phyloP scores from a whole-genome alignment of 2,113 vertebrate species.

The Lepisosteus osseus region DNA sequence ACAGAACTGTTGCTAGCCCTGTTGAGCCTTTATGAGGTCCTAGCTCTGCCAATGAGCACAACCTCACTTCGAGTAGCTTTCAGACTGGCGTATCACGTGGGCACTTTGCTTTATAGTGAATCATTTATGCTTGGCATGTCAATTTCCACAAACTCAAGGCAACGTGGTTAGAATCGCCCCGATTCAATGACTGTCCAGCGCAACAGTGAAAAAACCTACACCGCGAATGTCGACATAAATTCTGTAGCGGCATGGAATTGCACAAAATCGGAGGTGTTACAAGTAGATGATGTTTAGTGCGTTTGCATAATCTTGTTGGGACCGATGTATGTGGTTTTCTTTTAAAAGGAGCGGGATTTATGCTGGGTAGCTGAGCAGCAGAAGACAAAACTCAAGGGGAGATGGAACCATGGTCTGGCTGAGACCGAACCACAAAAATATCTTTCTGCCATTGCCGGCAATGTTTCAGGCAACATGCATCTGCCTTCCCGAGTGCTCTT shows the following conservation, averaged over 20 bases:
- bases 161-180: conserved; percentile 29
- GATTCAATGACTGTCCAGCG: conserved; percentile 3
- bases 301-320: conserved; percentile 8
- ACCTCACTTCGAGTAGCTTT: conserved; percentile 6
- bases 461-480: conserved; percentile 38
- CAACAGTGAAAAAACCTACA: neutral
- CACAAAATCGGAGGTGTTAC: neutral
- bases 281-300: conserved; percentile 13
- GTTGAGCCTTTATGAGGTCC: neutral
- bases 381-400: conserved; percentile 27
- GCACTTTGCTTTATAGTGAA: conserved; percentile 20
- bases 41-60: conserved; percentile 1
- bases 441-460: conserved; percentile 21
- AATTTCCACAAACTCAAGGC: conserved; percentile 33
- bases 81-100: conserved; percentile 39
- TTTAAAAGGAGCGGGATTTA: conserved; percentile 16
- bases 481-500: conserved; percentile 25
- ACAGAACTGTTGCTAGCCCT: conserved; percentile 14
- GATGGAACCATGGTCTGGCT: conserved; percentile 34
- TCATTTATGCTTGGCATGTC: conserved; percentile 24
- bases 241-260: conserved; percentile 10
- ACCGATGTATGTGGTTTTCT: conserved; percentile 6
- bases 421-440: conserved; percentile 27
- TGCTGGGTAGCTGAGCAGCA: conserved; percentile 14
- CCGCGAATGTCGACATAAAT: neutral